phyloP scores from a whole-genome alignment of 2,888 invertebrate species.

The Timema cristinae region DNA sequence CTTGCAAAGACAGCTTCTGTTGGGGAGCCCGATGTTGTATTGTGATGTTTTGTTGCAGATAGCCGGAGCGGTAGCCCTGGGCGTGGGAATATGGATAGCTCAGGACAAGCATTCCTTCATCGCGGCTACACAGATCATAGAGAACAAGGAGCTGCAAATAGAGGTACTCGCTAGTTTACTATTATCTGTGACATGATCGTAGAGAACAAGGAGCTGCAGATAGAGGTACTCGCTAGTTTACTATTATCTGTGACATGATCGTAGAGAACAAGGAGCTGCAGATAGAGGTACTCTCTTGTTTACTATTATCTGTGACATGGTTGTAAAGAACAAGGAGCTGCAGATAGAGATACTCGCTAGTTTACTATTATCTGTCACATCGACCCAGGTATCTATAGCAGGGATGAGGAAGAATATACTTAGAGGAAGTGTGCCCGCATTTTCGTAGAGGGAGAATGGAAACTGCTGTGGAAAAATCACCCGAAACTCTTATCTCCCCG shows the following conservation, averaged over 20 bases:
- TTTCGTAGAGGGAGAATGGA: no score
- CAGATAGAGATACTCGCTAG: conserved; percentile 21
- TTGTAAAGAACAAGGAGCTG: conserved; percentile 46
- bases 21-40: no score
- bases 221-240: conserved; percentile 19
- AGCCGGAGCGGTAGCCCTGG: conserved; percentile 59
- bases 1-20: no score
- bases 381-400: no score
- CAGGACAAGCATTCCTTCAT: conserved; percentile 64
- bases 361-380: no score
- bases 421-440: no score
- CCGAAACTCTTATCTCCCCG: no score
- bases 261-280: conserved; percentile 44
- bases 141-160: conserved; percentile 38
- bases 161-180: conserved; percentile 19
- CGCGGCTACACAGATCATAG: conserved; percentile 54
- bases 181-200: conserved; percentile 45
- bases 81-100: conserved; percentile 65
- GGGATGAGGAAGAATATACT: no score
- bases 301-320: conserved; percentile 32
- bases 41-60: conserved; percentile 45
- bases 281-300: conserved; percentile 20
- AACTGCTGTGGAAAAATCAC: no score
- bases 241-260: conserved; percentile 39
- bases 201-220: conserved; percentile 40